A percentile compares a stretch with the other conserved stretches of the same genome.
Evolutionary conservation across 2,797 vertebrate species (phyloP).

Genomic region (Leptoclinus maculatus): DNA sequence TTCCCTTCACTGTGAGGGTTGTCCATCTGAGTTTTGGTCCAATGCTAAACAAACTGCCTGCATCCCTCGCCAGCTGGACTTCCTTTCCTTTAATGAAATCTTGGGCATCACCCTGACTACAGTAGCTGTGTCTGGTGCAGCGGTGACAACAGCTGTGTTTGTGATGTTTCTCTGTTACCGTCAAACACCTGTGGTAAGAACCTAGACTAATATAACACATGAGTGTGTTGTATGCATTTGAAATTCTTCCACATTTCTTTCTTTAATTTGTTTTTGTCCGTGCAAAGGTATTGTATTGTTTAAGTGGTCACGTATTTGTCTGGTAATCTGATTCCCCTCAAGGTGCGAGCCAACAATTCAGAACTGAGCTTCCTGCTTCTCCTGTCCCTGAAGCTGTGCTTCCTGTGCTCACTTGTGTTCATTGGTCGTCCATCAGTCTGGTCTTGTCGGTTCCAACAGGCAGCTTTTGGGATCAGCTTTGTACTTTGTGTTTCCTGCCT

Average conservation of each 20-base stretch:
- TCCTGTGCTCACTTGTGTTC: slow-evolving; percentile 79
- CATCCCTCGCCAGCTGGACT: slow-evolving; percentile 77
- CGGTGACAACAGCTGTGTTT: slow-evolving; percentile 75
- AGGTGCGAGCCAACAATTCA: slow-evolving; percentile 81
- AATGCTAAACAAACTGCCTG: slow-evolving; percentile 71
- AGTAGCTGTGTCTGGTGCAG: slow-evolving; percentile 73
- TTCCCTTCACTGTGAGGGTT: slow-evolving; percentile 74
- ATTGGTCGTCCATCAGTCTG: slow-evolving; percentile 70
- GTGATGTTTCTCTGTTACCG: slow-evolving; percentile 77
- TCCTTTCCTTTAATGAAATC: slow-evolving; percentile 81
- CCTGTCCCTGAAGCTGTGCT: slow-evolving; percentile 79
- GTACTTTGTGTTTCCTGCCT: slow-evolving; percentile 72
- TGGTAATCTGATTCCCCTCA: slow-evolving; percentile 11
- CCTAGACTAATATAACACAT: slow-evolving; percentile 1
- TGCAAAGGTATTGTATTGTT: neutral
- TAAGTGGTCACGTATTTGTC: neutral
- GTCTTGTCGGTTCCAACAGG: slow-evolving; percentile 68
- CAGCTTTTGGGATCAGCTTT: slow-evolving; percentile 74
- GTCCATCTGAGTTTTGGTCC: slow-evolving; percentile 83
- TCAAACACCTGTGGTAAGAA: slow-evolving; percentile 79
- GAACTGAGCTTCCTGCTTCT: slow-evolving; percentile 81
- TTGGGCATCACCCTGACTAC: slow-evolving; percentile 79
- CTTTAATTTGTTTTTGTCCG: neutral
- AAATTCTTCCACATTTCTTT: neutral
- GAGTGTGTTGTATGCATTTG: neutral